Percentiles rank a stretch among this genome's conserved stretches.
Evolutionary conservation across 2,797 vertebrate genomes (phyloP).

Genomic region (Spheniscus humboldti): DNA sequence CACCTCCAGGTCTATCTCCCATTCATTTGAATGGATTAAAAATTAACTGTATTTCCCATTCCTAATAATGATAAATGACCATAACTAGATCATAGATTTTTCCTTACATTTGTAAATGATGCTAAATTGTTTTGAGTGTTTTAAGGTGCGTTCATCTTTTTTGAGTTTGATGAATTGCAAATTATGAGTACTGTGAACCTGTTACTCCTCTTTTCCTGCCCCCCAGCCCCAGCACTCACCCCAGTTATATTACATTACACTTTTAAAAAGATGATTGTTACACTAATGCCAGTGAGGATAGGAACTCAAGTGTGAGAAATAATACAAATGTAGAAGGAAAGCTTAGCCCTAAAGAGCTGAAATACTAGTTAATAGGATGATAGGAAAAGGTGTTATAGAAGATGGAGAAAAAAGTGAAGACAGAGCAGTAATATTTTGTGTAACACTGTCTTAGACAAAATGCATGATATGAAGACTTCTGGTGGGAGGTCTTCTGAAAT

Average conservation of each 20-base stretch:
- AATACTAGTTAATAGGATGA: not conserved
- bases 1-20: not conserved
- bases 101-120: not conserved
- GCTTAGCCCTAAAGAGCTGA: not conserved
- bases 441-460: not conserved
- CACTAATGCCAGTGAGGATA: not conserved
- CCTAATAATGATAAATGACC: not conserved
- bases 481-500: not conserved
- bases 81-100: not conserved
- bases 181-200: not conserved
- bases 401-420: not conserved
- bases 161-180: not conserved
- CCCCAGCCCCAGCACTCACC: not conserved
- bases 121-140: not conserved
- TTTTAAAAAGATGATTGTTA: not conserved
- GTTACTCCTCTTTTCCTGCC: not conserved
- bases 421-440: not conserved
- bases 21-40: slow-evolving; percentile 1
- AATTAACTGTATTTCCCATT: not conserved
- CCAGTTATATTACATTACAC: not conserved
- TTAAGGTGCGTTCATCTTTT: not conserved
- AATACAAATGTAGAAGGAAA: not conserved
- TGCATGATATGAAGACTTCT: not conserved
- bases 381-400: not conserved
- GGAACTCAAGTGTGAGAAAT: not conserved